phyloP scores from a whole-genome alignment of 2,797 vertebrate species.

The Onychomys torridus region DNA sequence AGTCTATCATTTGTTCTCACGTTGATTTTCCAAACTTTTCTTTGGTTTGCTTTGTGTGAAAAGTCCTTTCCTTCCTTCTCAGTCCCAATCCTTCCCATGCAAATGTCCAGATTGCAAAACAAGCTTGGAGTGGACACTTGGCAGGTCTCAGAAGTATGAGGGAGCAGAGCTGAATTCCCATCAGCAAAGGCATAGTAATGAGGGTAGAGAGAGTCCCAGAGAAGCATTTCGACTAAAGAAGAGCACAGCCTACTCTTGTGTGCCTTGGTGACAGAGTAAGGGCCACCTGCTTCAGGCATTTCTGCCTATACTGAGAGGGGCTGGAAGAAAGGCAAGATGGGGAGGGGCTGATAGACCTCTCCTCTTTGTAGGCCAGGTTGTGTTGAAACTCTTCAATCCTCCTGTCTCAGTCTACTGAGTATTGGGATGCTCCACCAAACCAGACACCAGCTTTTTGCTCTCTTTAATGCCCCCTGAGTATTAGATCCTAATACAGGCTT shows the following conservation, averaged over 20 bases:
- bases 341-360: background rate
- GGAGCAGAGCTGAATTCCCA: background rate
- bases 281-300: background rate
- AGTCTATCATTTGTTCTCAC: constrained; percentile 30
- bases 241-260: too few relatives aligned
- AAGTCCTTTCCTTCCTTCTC: constrained; percentile 6
- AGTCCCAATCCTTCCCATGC: constrained; percentile 49
- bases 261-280: background rate
- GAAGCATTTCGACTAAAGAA: background rate
- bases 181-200: background rate
- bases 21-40: constrained; percentile 64
- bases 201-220: background rate
- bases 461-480: background rate
- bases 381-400: background rate
- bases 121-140: constrained; percentile 27
- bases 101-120: constrained; percentile 64
- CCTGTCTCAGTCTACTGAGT: background rate
- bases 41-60: constrained; percentile 68
- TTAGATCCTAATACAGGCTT: background rate
- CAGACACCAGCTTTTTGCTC: background rate
- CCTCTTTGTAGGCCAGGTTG: background rate
- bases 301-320: background rate
- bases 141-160: constrained; percentile 9
- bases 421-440: too few relatives aligned
- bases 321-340: background rate